A percentile compares a stretch with the other conserved stretches of the same genome.
These are phyloP conservation scores for Lerema accius DNA, from an alignment of 1,140 invertebrate species.

Conservation along the genomic window DNA sequence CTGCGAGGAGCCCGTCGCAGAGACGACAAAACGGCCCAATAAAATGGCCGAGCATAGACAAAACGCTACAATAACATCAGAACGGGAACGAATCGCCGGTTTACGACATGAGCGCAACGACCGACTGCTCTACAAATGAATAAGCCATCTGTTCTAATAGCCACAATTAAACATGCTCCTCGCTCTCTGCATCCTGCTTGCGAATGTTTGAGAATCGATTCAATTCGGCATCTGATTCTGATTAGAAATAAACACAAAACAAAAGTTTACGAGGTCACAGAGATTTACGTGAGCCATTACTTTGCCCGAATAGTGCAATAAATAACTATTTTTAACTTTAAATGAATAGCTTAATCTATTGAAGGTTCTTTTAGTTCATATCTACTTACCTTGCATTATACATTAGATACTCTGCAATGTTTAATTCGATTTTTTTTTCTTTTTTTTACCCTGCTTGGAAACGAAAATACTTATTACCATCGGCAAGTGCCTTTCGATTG, in stretches of 20 bases:
- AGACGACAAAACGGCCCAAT: constrained; percentile 77
- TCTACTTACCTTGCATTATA: too few species aligned
- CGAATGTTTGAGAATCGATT: constrained; percentile 47
- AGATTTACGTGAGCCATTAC: constrained; percentile 1
- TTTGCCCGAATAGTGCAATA: neutral
- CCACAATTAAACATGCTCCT: constrained; percentile 80
- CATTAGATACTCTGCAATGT: too few species aligned
- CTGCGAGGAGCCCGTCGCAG: constrained; percentile 49
- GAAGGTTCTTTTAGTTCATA: constrained; percentile 3
- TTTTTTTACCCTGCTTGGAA: too few species aligned
- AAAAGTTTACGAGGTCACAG: constrained; percentile 19
- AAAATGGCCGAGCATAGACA: constrained; percentile 81
- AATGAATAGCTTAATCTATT: neutral
- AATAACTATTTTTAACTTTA: neutral
- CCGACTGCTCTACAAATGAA: constrained; percentile 82
- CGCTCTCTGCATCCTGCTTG: constrained; percentile 37
- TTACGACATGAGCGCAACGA: constrained; percentile 79
- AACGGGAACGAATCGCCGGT: constrained; percentile 80
- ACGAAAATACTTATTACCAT: too few species aligned
- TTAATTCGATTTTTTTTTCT: neutral
- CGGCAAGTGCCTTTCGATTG: constrained; percentile 1
- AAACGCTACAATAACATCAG: constrained; percentile 82
- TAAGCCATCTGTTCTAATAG: constrained; percentile 82
- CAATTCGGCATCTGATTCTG: constrained; percentile 26
- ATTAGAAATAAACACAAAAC: constrained; percentile 30